Conservation (phyloP, 1,140 invertebrate species). For the Phortica variegata region DNA sequence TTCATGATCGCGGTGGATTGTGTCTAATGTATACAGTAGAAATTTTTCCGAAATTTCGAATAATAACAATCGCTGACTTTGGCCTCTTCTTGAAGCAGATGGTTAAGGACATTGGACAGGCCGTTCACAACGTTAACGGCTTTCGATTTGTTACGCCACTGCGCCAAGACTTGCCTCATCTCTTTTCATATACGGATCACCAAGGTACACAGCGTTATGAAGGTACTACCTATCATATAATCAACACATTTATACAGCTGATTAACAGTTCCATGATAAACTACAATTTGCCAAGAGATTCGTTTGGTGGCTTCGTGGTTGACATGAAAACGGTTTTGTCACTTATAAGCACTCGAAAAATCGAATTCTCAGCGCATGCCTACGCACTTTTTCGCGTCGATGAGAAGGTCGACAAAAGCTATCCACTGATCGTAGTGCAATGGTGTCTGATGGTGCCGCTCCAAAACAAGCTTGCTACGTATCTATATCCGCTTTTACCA, state of each 20-base stretch:
- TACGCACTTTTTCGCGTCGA: slow-evolving; percentile 45
- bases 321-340: slow-evolving; percentile 41
- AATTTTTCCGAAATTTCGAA: slow-evolving; percentile 22
- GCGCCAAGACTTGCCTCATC: slow-evolving; percentile 33
- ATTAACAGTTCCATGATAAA: slow-evolving; percentile 36
- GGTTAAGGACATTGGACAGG: background rate
- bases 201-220: slow-evolving; percentile 7
- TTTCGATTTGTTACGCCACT: slow-evolving; percentile 35
- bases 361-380: slow-evolving; percentile 42
- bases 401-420: slow-evolving; percentile 37
- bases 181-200: slow-evolving; percentile 19
- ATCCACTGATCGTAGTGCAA: slow-evolving; percentile 39
- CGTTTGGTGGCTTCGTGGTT: slow-evolving; percentile 28
- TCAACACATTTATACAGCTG: slow-evolving; percentile 31
- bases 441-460: slow-evolving; percentile 50
- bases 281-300: slow-evolving; percentile 20
- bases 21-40: slow-evolving; percentile 32
- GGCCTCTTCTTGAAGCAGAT: slow-evolving; percentile 1
- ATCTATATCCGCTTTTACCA: slow-evolving; percentile 35
- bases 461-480: slow-evolving; percentile 35
- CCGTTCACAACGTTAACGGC: slow-evolving; percentile 34
- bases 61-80: slow-evolving; percentile 32
- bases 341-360: slow-evolving; percentile 24
- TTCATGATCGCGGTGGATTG: slow-evolving; percentile 13
- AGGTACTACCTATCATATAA: slow-evolving; percentile 37